These are phyloP conservation scores for Dryoscopus gambensis DNA, from an alignment of 2,113 vertebrate genomes.

Conservation along the genomic window DNA sequence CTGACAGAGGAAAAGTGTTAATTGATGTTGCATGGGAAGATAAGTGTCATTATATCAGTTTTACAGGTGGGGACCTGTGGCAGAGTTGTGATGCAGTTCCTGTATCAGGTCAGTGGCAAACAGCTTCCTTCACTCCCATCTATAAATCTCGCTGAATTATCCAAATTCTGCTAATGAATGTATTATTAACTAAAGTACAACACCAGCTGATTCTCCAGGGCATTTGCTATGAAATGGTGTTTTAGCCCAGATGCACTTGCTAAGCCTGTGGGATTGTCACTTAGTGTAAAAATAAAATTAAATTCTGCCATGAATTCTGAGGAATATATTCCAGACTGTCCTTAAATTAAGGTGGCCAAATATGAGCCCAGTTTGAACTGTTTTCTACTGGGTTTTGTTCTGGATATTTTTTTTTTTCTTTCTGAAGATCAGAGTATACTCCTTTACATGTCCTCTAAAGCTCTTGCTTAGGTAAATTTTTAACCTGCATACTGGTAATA, in stretches of 20 bases:
- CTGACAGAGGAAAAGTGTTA: background rate
- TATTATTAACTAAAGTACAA: background rate
- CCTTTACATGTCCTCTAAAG: background rate
- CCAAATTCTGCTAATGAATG: background rate
- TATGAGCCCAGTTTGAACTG: background rate
- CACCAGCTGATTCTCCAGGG: background rate
- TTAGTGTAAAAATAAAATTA: background rate
- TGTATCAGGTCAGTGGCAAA: background rate
- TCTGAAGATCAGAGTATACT: background rate
- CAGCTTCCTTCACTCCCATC: background rate
- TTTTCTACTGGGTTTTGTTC: fast-evolving
- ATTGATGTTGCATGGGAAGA: background rate
- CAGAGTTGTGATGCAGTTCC: background rate
- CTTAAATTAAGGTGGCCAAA: background rate
- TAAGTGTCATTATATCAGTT: background rate
- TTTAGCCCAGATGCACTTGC: background rate
- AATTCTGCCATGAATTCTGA: background rate
- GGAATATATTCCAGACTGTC: background rate
- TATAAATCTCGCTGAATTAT: background rate
- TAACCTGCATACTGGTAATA: background rate
- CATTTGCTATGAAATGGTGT: background rate
- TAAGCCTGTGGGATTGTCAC: background rate
- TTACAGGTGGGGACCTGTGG: background rate
- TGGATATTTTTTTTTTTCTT: background rate
- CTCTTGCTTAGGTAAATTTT: background rate